Evolutionary conservation across 2,888 invertebrate species (phyloP).

Genomic region (Isotomurus palustris): DNA sequence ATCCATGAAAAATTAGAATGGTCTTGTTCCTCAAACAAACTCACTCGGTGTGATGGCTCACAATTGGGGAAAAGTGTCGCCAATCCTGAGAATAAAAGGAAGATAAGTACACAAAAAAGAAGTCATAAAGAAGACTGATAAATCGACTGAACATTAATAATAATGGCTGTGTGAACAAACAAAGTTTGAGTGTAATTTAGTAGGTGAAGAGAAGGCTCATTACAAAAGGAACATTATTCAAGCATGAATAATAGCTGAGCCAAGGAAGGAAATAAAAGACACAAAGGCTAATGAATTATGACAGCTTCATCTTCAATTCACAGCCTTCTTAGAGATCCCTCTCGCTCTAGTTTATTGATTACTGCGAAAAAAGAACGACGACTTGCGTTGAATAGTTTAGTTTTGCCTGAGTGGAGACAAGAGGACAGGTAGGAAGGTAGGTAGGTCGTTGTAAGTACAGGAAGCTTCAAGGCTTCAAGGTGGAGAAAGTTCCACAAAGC

Average conservation of each 20-base stretch:
- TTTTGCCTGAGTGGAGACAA: too few species aligned
- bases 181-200: constrained; percentile 3
- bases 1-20: background rate
- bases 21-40: background rate
- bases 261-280: background rate
- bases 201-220: background rate
- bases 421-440: too few species aligned
- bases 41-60: background rate
- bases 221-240: background rate
- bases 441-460: too few species aligned
- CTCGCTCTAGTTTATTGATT: too few species aligned
- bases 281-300: constrained; percentile 2
- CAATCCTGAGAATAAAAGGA: background rate
- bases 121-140: constrained; percentile 5
- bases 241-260: background rate
- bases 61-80: background rate
- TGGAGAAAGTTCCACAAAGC: too few species aligned
- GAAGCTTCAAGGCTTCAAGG: too few species aligned
- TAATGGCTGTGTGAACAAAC: constrained; percentile 1
- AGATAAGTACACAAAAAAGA: background rate
- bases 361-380: too few species aligned
- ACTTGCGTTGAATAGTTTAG: too few species aligned
- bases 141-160: constrained; percentile 13
- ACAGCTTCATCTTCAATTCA: too few species aligned
- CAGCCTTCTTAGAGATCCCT: too few species aligned